phyloP scores from a whole-genome alignment of 2,797 vertebrate genomes.

The Lepilemur ruficaudatus region DNA sequence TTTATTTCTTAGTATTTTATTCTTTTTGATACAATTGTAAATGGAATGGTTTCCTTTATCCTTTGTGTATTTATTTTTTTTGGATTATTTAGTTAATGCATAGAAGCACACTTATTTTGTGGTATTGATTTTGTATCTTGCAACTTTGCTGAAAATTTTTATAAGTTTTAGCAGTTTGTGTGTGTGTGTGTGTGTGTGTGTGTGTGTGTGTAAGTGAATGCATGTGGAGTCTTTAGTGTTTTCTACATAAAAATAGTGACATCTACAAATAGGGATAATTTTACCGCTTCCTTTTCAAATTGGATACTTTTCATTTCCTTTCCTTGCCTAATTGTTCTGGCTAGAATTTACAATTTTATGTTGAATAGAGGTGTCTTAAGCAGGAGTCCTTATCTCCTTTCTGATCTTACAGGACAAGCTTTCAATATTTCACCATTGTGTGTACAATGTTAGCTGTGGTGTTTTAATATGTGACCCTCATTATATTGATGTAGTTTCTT shows the following conservation, averaged over 20 bases:
- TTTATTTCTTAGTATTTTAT: not conserved
- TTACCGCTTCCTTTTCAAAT: not conserved
- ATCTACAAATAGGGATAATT: not conserved
- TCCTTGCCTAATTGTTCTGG: not conserved
- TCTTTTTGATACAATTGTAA: not conserved
- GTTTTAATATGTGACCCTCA: no score
- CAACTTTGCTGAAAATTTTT: not conserved
- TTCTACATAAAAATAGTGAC: not conserved
- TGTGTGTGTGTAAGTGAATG: no score
- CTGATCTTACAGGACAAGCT: not conserved
- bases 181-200: not conserved
- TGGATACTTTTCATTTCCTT: not conserved
- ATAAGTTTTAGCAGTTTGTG: not conserved
- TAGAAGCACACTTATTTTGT: not conserved
- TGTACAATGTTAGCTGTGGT: not conserved
- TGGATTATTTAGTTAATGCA: not conserved
- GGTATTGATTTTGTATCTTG: not conserved
- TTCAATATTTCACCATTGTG: not conserved
- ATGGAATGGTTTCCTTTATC: not conserved
- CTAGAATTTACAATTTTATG: not conserved
- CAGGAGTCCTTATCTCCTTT: no score
- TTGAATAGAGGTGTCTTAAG: not conserved
- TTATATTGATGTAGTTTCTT: not conserved
- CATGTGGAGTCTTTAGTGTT: not conserved
- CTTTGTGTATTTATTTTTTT: not conserved